A percentile compares a stretch with the other conserved stretches of the same genome.
Conservation (phyloP, 2,888 invertebrate genomes). For the Hyppa rectilinea region DNA sequence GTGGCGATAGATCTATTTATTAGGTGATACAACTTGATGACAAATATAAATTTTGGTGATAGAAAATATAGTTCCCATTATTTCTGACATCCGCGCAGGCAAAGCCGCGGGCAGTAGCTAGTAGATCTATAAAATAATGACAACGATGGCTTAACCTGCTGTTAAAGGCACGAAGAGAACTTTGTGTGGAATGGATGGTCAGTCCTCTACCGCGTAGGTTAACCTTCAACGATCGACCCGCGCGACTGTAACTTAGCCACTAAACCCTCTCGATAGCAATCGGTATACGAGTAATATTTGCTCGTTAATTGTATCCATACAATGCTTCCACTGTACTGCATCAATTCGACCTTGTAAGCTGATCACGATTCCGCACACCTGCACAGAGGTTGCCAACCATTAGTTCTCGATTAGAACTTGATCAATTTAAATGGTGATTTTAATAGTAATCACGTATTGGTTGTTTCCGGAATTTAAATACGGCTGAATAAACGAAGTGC, state of each 20-base stretch:
- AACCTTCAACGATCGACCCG: constrained; percentile 24
- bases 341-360: constrained; percentile 77
- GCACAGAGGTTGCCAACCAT: constrained; percentile 59
- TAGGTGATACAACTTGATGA: too few species aligned
- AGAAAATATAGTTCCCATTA: too few species aligned
- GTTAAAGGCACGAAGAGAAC: background rate
- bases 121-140: background rate
- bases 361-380: constrained; percentile 81
- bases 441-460: constrained; percentile 26
- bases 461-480: constrained; percentile 25
- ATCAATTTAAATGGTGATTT: constrained; percentile 33
- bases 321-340: constrained; percentile 71
- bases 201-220: background rate
- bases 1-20: too few species aligned
- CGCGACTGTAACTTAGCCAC: constrained; percentile 21
- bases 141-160: background rate
- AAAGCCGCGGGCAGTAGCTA: too few species aligned
- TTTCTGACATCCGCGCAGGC: too few species aligned
- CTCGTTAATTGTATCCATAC: constrained; percentile 72
- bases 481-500: constrained; percentile 3
- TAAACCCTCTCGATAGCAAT: constrained; percentile 46
- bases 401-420: constrained; percentile 48
- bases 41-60: too few species aligned
- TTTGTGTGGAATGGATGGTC: background rate
- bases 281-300: constrained; percentile 64